Conservation (phyloP, 2,888 invertebrate genomes). For the Tortrix viridana region DNA sequence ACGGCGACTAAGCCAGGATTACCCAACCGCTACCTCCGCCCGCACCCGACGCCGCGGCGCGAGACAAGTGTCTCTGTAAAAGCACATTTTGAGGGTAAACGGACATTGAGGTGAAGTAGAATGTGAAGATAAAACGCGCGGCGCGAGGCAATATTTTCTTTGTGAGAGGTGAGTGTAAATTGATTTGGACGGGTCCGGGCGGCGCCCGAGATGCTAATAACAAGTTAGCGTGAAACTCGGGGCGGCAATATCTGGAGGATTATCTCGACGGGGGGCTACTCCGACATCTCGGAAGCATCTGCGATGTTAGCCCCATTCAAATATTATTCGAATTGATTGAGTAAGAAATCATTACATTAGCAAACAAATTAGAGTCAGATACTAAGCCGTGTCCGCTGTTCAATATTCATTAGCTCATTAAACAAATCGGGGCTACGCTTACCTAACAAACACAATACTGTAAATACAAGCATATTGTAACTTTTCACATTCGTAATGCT, state of each 20-base stretch:
- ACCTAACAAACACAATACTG: conserved; percentile 3
- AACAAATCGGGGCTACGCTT: conserved; percentile 36
- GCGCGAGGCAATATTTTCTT: conserved; percentile 54
- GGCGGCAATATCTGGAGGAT: conserved; percentile 48
- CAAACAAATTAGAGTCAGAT: too few species aligned
- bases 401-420: conserved; percentile 41
- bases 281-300: neutral
- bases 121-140: conserved; percentile 46
- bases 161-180: conserved; percentile 58
- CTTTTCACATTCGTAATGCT: conserved; percentile 10
- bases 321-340: conserved; percentile 21
- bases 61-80: conserved; percentile 41
- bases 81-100: conserved; percentile 42
- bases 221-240: conserved; percentile 49
- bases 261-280: conserved; percentile 41
- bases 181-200: conserved; percentile 59
- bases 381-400: conserved; percentile 31
- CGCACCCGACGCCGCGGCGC: conserved; percentile 23
- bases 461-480: conserved; percentile 7
- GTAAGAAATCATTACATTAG: neutral
- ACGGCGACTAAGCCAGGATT: conserved; percentile 33
- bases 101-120: conserved; percentile 45
- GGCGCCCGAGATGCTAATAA: conserved; percentile 53
- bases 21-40: conserved; percentile 33
- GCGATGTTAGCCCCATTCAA: too few species aligned